A percentile compares a stretch with the other conserved stretches of the same genome.
phyloP scores from a whole-genome alignment of 2,113 vertebrate species.

The Gambusia holbrooki region DNA sequence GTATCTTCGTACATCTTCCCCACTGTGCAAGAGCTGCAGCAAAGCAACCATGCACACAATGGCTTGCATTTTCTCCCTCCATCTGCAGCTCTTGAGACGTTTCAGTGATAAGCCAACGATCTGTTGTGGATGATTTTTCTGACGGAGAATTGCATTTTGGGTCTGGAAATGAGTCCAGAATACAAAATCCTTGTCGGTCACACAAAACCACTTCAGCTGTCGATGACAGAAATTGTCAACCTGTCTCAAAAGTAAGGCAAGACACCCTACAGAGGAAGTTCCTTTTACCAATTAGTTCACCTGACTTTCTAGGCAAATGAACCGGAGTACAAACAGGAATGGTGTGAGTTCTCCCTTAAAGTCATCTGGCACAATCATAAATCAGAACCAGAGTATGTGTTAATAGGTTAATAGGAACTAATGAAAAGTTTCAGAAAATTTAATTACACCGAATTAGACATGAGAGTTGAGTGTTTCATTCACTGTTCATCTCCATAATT shows the following conservation, averaged over 20 bases:
- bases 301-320: no score
- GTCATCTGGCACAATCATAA: no score
- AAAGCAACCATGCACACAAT: conserved; percentile 56
- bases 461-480: neutral
- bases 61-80: conserved; percentile 40
- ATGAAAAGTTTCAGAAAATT: neutral
- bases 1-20: conserved; percentile 27
- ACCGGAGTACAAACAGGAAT: no score
- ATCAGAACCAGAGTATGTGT: no score
- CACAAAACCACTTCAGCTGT: no score
- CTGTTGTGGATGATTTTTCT: conserved; percentile 2
- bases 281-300: no score
- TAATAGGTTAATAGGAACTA: no score
- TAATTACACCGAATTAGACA: neutral
- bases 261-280: no score
- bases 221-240: no score
- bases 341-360: no score
- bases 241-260: no score
- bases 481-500: neutral
- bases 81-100: conserved; percentile 32
- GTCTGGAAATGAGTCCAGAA: neutral
- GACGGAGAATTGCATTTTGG: neutral
- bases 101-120: conserved; percentile 46
- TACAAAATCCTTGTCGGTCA: no score
- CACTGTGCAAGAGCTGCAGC: conserved; percentile 33